These are phyloP conservation scores for Oreonectes daqikongensis DNA, from an alignment of 2,797 vertebrate species.

Conservation along the genomic window DNA sequence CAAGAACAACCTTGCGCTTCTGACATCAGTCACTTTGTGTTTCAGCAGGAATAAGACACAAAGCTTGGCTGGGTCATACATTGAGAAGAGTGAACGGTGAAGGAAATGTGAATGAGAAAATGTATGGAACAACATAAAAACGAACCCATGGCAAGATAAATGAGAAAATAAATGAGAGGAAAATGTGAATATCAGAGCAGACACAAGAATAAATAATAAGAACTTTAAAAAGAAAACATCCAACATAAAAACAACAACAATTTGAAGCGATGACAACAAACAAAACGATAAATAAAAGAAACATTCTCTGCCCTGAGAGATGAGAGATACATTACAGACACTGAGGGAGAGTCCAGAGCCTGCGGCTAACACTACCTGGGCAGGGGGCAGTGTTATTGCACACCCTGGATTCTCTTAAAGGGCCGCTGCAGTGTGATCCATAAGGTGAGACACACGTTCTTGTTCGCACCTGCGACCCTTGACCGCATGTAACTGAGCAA, in stretches of 20 bases:
- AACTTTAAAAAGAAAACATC: conserved; percentile 39
- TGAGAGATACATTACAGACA: conserved; percentile 56
- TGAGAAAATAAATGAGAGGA: conserved; percentile 41
- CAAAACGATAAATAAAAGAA: conserved; percentile 23
- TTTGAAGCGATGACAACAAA: conserved; percentile 22
- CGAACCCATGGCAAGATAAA: conserved; percentile 62
- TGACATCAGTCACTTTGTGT: neutral
- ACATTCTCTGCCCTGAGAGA: conserved; percentile 72
- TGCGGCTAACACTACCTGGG: conserved; percentile 99
- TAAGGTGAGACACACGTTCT: conserved; percentile 99
- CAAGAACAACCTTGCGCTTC: no score
- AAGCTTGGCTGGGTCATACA: conserved; percentile 7
- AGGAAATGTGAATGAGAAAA: conserved; percentile 52
- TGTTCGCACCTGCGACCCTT: conserved; percentile 99
- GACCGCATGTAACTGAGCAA: conserved; percentile 99
- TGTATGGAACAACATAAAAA: conserved; percentile 64
- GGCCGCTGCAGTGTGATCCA: conserved; percentile 99
- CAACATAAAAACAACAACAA: conserved; percentile 44
- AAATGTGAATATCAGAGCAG: conserved; percentile 21
- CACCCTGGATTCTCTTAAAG: conserved; percentile 99
- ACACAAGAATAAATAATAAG: conserved; percentile 17
- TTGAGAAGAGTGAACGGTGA: conserved; percentile 28
- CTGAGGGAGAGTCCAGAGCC: conserved; percentile 78
- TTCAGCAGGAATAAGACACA: neutral
- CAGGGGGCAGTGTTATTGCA: conserved; percentile 99